Evolutionary conservation across 2,113 vertebrate species (phyloP), one percentile per base, ranked within the genome.

Genomic region (Anoplopoma fimbria): DNA sequence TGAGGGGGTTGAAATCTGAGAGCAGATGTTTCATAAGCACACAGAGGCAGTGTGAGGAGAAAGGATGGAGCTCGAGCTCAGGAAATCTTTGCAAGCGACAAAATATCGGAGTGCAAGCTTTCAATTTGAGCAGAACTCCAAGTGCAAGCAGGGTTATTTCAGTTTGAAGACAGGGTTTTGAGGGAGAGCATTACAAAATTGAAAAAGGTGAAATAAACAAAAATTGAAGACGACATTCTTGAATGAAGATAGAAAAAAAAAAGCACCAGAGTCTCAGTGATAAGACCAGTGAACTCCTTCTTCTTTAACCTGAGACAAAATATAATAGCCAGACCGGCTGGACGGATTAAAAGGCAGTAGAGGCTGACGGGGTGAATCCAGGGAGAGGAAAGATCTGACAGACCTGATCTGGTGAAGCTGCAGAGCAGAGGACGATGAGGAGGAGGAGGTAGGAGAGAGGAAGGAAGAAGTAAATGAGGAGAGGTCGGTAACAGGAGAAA

Each of bases 311-410:
- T n/a, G 42, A 77, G 70, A 83, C 71, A 70, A 83, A 62, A 74
- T 42, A 10, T 68, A 76, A 80, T 60, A 75, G 79, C 42, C 27
- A 38, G 80, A 40, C 71, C 13, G 29, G 86, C 61, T 68, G 83
- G 79, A 82, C 15, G 9, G 75, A 89, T 87, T 89, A 74, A 88
- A 89, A 85, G 57, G 77, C 64, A 67, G 71, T 6, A 45, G 81
- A 68, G 55, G 79, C 76, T 83, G 84, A 89, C 72, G 36, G 77
- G 70, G 58, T 9, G 31, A 81, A 82, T 84, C 82, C 86, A 80
- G 76, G 72, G 77, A 87, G 87, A 89, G 29, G 69, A 45, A 34
- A 67, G 77, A 82, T 85, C 80, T 81, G 68, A 89, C 77, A 85
- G 84, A 82, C 83, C 72, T 83, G 89, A 90, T 75, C 64, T 75